These are phyloP conservation scores for Florisuga fusca DNA, from an alignment of 2,797 vertebrate species.

Conservation along the genomic window DNA sequence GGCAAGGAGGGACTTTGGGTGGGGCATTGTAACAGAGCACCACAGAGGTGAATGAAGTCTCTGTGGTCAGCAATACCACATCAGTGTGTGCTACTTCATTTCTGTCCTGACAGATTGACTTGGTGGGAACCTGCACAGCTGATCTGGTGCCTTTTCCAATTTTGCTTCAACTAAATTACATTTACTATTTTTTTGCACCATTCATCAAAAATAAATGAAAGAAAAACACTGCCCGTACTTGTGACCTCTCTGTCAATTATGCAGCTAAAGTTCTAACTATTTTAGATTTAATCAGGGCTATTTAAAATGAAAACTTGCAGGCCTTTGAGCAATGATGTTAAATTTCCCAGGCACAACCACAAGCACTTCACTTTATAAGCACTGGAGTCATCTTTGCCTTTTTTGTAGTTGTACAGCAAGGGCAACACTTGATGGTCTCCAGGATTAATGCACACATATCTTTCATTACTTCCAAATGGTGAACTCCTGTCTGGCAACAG, in stretches of 20 bases:
- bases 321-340: not conserved
- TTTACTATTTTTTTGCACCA: fast-evolving
- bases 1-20: not conserved
- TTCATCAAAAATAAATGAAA: not conserved
- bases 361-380: not conserved
- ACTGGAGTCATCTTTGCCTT: not conserved
- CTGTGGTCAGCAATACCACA: not conserved
- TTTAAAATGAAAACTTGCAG: not conserved
- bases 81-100: not conserved
- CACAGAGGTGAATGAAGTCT: not conserved
- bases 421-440: not conserved
- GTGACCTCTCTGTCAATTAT: not conserved
- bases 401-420: not conserved
- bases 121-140: not conserved
- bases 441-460: not conserved
- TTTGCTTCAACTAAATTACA: not conserved
- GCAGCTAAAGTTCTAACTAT: not conserved
- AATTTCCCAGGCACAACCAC: not conserved
- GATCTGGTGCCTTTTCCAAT: not conserved
- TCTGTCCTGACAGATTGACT: not conserved
- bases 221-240: not conserved
- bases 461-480: not conserved
- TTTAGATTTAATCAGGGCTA: not conserved
- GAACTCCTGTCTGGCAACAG: not conserved
- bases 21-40: not conserved